Evolutionary conservation across 2,888 invertebrate genomes (phyloP).

Genomic region (Cephus runcator): DNA sequence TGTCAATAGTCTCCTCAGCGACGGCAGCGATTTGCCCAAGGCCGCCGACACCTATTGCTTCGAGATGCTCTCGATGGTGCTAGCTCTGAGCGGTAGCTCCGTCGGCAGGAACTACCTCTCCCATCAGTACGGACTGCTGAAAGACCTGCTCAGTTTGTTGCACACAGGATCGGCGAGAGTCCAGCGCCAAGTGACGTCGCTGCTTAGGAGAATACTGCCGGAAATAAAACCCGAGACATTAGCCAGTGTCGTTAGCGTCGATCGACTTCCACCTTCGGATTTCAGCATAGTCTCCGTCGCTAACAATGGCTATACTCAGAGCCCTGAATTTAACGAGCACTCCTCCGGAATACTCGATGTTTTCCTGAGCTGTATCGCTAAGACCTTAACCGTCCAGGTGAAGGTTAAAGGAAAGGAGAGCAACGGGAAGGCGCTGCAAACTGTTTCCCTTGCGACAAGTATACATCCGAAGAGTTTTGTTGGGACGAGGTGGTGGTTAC

Average conservation of each 20-base stretch:
- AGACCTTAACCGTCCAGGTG: constrained; percentile 89
- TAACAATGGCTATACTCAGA: constrained; percentile 65
- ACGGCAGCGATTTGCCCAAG: constrained; percentile 67
- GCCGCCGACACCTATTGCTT: constrained; percentile 93
- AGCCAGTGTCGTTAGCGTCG: constrained; percentile 80
- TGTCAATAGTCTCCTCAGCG: constrained; percentile 58
- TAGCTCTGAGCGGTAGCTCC: constrained; percentile 91
- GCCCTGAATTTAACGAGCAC: constrained; percentile 68
- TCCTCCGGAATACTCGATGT: constrained; percentile 86
- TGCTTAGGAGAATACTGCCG: constrained; percentile 87
- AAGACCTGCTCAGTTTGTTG: constrained; percentile 85
- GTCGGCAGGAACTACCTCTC: constrained; percentile 92
- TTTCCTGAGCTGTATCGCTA: constrained; percentile 89
- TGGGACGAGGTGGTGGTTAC: constrained; percentile 82
- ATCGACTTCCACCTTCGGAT: constrained; percentile 78
- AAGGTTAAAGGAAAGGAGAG: constrained; percentile 78
- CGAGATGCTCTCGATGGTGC: constrained; percentile 95
- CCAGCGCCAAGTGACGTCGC: constrained; percentile 90
- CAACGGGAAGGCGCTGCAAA: constrained; percentile 63
- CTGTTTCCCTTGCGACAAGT: constrained; percentile 72
- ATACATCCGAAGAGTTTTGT: constrained; percentile 71
- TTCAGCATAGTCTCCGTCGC: constrained; percentile 77
- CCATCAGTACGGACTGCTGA: constrained; percentile 85
- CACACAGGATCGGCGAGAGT: constrained; percentile 96
- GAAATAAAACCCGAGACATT: constrained; percentile 89